Evolutionary conservation across 2,797 vertebrate genomes (phyloP).

Genomic region (Nyctibius grandis): DNA sequence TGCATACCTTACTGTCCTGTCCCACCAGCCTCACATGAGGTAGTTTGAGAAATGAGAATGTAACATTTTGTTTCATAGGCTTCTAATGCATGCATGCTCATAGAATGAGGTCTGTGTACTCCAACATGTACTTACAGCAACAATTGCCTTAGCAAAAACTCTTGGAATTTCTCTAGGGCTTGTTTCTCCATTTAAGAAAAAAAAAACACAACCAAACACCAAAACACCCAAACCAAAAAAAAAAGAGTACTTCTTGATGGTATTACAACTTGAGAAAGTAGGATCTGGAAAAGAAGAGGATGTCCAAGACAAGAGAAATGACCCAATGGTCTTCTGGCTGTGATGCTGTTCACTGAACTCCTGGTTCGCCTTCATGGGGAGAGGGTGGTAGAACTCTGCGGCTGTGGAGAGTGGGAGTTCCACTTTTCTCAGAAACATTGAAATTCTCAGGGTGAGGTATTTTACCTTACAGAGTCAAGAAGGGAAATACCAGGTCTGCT

Average conservation of each 20-base stretch:
- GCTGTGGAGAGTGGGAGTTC: neutral
- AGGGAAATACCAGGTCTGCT: neutral
- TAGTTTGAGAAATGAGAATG: neutral
- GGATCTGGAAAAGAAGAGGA: neutral
- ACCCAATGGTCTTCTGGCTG: neutral
- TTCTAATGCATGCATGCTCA: neutral
- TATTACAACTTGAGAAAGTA: neutral
- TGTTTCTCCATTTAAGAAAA: neutral
- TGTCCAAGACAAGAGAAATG: neutral
- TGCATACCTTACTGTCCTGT: neutral
- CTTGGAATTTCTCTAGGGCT: neutral
- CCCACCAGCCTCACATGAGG: neutral
- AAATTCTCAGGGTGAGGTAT: neutral
- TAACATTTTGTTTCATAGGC: neutral
- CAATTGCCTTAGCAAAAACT: neutral
- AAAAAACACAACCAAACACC: neutral
- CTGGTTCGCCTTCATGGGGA: rapidly evolving
- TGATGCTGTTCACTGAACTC: neutral
- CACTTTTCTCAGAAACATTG: neutral
- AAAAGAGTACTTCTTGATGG: neutral
- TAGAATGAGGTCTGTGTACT: rapidly evolving
- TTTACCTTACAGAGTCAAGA: neutral
- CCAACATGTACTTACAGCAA: neutral
- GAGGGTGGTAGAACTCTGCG: neutral
- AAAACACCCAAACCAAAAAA: neutral